Base-by-base conservation (phyloP, 2,113 vertebrate species). In the Cyanocitta stelleri region DNA sequence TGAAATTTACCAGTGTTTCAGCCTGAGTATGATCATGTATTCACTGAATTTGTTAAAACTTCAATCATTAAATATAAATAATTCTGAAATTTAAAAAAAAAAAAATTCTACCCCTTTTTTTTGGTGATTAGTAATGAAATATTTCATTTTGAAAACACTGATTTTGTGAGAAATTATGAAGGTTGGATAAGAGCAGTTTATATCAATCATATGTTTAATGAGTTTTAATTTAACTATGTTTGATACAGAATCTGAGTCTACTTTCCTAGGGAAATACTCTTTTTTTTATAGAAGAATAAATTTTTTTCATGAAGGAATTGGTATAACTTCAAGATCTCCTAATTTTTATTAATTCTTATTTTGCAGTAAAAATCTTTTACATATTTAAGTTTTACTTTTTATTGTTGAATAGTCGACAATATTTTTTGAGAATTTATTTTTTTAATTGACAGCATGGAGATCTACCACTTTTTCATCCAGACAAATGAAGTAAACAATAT, bases 71-170 rank as follows among this genome's bases (percentile, higher is more conserved):
- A 43, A 85, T 64, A 52, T 2, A 64, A 87, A 77, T 24, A 35
- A 52, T 48, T 48, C 6, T 41, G 9, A 55, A 80, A 32, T 33
- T 5, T 16, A 29, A 44, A 23, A 39, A 29, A 61, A 24, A 52
- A 13, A 9, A n/a, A n/a, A 43, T 16, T 6, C 1, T 22, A 27
- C 3, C 7, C 6, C 1, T 2, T 69, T 69, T 46, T 48, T 11
- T 24, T 49, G 10, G 10, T 9, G 7, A 51, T 44, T 44, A 66
- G 32, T 30, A 64, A 83, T 24, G 14, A 85, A 68, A 73, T 54
- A 58, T 13, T 73, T 83, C 1, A 27, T 72, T 88, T 56, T 17
- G 11, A 61, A 83, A 39, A 49, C 32, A n/a, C 2, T 23, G 21
- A 20, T 68, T 86, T 68, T 83, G 7, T 56, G 13, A 85, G 24